Conservation (phyloP, 2,888 invertebrate genomes). For the Mellilla xanthometata region DNA sequence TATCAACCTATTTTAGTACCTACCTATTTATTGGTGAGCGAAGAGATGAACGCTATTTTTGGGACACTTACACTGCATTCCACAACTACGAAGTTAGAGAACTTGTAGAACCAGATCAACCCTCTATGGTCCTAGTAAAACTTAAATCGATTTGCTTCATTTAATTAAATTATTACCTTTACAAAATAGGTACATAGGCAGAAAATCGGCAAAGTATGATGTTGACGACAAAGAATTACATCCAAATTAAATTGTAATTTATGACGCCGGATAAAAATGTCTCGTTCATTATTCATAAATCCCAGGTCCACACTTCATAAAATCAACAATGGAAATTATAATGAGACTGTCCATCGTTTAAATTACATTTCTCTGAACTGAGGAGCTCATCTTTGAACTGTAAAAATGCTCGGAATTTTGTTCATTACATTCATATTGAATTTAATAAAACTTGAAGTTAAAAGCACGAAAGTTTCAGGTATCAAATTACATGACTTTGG, state of each 20-base stretch:
- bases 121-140: too few relatives aligned
- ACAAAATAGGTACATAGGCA: too few relatives aligned
- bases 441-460: slow-evolving; percentile 23
- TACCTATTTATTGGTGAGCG: too few relatives aligned
- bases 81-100: too few relatives aligned
- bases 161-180: too few relatives aligned
- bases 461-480: slow-evolving; percentile 7
- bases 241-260: slow-evolving; percentile 10
- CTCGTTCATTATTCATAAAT: slow-evolving; percentile 15
- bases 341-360: slow-evolving; percentile 15
- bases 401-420: slow-evolving; percentile 22
- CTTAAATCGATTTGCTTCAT: too few relatives aligned
- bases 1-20: too few relatives aligned
- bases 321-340: slow-evolving; percentile 17
- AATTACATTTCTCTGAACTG: slow-evolving; percentile 22
- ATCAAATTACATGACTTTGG: slow-evolving; percentile 22
- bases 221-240: slow-evolving; percentile 7
- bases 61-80: too few relatives aligned
- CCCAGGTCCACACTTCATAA: slow-evolving; percentile 15
- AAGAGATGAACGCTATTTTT: too few relatives aligned
- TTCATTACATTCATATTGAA: slow-evolving; percentile 23
- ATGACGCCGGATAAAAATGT: slow-evolving; percentile 7
- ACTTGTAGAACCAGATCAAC: too few relatives aligned
- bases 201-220: not conserved
- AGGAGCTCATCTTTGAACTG: slow-evolving; percentile 19